A percentile compares a stretch with the other conserved stretches of the same genome.
Evolutionary conservation across 92 coral and sea anemone genomes (phyloP).

Genomic region (Nematostella vectensis): DNA sequence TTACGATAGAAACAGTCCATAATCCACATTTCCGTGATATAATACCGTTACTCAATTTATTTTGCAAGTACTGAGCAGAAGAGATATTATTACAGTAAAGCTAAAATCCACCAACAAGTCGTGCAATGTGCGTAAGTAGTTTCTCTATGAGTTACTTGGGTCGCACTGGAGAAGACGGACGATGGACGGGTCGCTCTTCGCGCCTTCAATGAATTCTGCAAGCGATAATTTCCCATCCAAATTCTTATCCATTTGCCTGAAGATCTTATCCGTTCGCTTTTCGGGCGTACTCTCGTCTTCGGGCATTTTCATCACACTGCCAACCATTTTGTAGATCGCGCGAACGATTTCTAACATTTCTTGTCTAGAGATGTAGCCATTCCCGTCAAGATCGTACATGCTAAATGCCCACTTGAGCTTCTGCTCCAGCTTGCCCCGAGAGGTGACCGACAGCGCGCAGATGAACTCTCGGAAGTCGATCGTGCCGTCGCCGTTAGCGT

Average conservation of each 20-base stretch:
- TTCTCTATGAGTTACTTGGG: background rate
- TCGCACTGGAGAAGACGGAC: slow-evolving; percentile 90
- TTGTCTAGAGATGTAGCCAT: slow-evolving; percentile 72
- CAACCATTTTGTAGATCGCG: slow-evolving; percentile 99
- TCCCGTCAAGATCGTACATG: slow-evolving; percentile 91
- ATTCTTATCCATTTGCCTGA: slow-evolving; percentile 95
- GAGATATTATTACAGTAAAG: too few species aligned
- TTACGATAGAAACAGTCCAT: too few species aligned
- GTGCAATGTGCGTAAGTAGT: too few species aligned
- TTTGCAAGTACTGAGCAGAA: too few species aligned
- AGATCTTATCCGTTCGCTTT: slow-evolving; percentile 89
- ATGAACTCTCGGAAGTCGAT: slow-evolving; percentile 98
- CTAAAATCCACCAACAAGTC: too few species aligned
- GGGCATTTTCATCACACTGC: slow-evolving; percentile 94
- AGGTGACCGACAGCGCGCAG: slow-evolving; percentile 96
- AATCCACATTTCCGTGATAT: too few species aligned
- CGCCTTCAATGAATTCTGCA: slow-evolving; percentile 95
- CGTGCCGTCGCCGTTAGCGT: slow-evolving; percentile 67
- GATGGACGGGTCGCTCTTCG: slow-evolving; percentile 96
- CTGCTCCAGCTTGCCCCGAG: slow-evolving; percentile 92
- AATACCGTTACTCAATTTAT: too few species aligned
- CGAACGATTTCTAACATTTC: slow-evolving; percentile 94
- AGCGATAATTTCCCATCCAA: slow-evolving; percentile 86
- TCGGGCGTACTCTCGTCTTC: slow-evolving; percentile 98
- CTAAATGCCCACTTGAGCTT: slow-evolving; percentile 98